A percentile compares a stretch with the other conserved stretches of the same genome.
Conservation (phyloP, 2,888 invertebrate species). For the Cephus pygmeus region DNA sequence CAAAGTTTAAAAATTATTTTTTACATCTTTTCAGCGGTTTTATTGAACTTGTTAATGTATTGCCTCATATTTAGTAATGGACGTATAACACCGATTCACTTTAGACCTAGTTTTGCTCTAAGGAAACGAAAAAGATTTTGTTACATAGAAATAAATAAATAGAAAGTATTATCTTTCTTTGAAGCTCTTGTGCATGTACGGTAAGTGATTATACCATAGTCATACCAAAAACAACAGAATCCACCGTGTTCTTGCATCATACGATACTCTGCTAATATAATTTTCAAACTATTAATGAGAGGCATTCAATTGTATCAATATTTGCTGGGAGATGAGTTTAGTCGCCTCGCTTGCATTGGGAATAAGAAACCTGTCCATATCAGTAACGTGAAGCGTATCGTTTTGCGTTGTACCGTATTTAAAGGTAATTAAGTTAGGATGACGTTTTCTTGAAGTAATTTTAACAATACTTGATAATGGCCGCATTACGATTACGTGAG, state of each 20-base stretch:
- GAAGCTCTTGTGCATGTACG: too few relatives aligned
- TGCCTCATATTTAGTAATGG: conserved; percentile 13
- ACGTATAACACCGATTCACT: conserved; percentile 26
- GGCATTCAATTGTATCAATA: conserved; percentile 73
- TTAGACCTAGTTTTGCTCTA: too few relatives aligned
- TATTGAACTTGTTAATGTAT: too few relatives aligned
- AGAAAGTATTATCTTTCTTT: too few relatives aligned
- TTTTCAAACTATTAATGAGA: neutral
- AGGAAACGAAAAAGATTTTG: too few relatives aligned
- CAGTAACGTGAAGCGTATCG: conserved; percentile 82
- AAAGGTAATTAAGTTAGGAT: conserved; percentile 96
- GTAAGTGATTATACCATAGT: too few relatives aligned
- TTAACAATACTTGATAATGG: conserved; percentile 93
- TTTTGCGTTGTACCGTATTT: conserved; percentile 91
- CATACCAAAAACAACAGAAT: too few relatives aligned
- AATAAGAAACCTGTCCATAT: conserved; percentile 93
- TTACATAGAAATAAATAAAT: too few relatives aligned
- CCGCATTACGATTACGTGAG: conserved; percentile 87
- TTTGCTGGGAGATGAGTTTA: conserved; percentile 89
- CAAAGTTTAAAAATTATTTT: too few relatives aligned
- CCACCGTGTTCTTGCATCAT: too few relatives aligned
- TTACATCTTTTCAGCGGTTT: too few relatives aligned
- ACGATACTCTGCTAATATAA: neutral
- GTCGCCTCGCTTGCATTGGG: conserved; percentile 92
- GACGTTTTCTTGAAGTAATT: conserved; percentile 95